Percentiles rank a stretch among this genome's conserved stretches.
Conservation (phyloP, 2,888 invertebrate genomes). For the Cryptus viduatorius region DNA sequence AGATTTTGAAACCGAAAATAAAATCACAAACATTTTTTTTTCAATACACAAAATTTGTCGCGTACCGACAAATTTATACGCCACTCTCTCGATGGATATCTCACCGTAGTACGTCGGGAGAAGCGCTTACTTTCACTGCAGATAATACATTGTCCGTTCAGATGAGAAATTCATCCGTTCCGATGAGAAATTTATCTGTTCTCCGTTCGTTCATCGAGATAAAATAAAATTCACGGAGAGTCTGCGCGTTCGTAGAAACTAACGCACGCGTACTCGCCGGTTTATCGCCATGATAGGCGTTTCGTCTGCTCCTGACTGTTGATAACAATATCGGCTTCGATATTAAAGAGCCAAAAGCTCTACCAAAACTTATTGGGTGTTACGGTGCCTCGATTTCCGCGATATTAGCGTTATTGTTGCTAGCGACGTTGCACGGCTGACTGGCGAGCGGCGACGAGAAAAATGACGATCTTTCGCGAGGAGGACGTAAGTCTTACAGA, state of each 20-base stretch:
- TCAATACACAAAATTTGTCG: neutral
- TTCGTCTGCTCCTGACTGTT: conserved; percentile 74
- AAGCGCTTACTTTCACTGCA: neutral
- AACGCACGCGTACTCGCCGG: conserved; percentile 74
- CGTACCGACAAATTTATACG: conserved; percentile 25
- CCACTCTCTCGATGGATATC: neutral
- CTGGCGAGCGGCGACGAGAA: conserved; percentile 20
- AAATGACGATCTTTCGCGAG: conserved; percentile 72
- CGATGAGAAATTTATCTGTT: conserved; percentile 1
- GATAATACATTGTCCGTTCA: neutral
- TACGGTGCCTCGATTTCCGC: neutral
- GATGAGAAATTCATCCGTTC: neutral
- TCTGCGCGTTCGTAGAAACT: conserved; percentile 38
- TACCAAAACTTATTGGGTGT: neutral
- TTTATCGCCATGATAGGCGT: conserved; percentile 73
- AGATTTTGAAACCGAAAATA: too few species aligned
- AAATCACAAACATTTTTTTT: too few species aligned
- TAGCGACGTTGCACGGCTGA: neutral
- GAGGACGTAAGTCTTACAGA: conserved; percentile 69
- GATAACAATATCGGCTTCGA: conserved; percentile 51
- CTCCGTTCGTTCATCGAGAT: neutral
- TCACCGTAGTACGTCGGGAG: neutral
- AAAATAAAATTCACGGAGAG: neutral
- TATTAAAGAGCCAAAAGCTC: neutral
- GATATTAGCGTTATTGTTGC: neutral